Evolutionary conservation across 53 echinoderm and acorn worm genomes (phyloP), one percentile per base, ranked within the genome.

Genomic region (Zoroaster sp.): DNA sequence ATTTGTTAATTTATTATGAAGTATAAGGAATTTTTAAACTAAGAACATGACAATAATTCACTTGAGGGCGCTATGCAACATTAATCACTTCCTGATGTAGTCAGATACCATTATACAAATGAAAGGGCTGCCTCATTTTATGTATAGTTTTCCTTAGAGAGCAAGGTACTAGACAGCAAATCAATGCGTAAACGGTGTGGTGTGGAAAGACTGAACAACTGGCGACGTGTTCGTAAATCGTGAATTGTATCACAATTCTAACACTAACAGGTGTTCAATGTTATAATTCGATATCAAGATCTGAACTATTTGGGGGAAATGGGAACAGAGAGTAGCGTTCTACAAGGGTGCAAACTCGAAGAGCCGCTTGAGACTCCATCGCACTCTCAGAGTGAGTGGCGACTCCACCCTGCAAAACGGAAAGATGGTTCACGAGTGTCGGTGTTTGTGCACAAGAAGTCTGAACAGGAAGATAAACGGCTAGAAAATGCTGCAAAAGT

Each of bases 361-460:
- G 98, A 96, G 17, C 96, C 98, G 4, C 91, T 98, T 4, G 91
- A 91, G 11, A 80, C 90, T 14, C 73, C 92, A 14, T 71, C 67
- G 10, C 91, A 88, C 38, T 91, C 80, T 28, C n/a, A n/a, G n/a
- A n/a, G n/a, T n/a, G 98, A 98, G 33, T 98, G 98, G 98, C 89
- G 66, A 70, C 96, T 98, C 47, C 98, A 98, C 63, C 98, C 98
- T 18, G 98, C 94, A 7, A 94, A 94, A 55, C 90, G 98, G 41
- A 73, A 92, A 21, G 98, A 98, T 74, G 98, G 98, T 1, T 98
- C 98, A 30, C 87, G 91, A 45, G 98, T 98, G 1, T 96, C 98
- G 8, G 98, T 98, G 38, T 98, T 98, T 44, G 86, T 98, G 30
- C 95, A 98, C 91, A 98, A 98, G 88, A 91, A 95, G 53, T 87